phyloP scores from a whole-genome alignment of 2,113 vertebrate species.

The Nothocercus julius region DNA sequence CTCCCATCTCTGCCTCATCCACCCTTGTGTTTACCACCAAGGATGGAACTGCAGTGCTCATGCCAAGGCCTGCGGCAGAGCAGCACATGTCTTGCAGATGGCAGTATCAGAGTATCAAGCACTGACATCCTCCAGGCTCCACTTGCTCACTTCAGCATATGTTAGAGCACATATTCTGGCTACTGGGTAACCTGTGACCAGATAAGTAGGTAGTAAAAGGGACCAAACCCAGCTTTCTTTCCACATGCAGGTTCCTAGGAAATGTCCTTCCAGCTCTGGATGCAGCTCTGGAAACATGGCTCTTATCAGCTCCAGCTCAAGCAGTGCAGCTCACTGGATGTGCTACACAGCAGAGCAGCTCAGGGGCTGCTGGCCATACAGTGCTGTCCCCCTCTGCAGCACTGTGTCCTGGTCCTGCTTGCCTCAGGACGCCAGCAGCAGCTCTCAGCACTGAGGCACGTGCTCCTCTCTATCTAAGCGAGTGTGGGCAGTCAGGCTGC shows the following conservation, averaged over 20 bases:
- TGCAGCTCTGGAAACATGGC: neutral
- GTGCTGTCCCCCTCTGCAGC: neutral
- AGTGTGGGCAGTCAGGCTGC: neutral
- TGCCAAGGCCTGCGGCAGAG: conserved; percentile 23
- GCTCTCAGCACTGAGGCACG: neutral
- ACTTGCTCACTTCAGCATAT: neutral
- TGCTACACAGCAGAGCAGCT: neutral
- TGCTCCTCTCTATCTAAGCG: neutral
- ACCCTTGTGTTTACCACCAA: neutral
- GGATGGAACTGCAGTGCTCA: neutral
- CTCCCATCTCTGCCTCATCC: conserved; percentile 4
- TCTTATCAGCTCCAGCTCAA: neutral
- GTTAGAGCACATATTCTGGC: neutral
- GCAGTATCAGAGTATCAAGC: neutral
- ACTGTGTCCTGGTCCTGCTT: neutral
- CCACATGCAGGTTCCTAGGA: neutral
- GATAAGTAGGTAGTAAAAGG: neutral
- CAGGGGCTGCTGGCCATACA: neutral
- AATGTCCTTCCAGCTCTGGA: neutral
- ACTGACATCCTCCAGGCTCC: neutral
- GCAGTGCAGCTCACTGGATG: neutral
- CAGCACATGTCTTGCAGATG: conserved; percentile 16
- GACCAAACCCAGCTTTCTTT: neutral
- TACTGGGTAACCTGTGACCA: neutral
- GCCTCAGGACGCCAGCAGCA: neutral